phyloP scores from a whole-genome alignment of 2,888 invertebrate genomes.

The Ditula angustiorana region DNA sequence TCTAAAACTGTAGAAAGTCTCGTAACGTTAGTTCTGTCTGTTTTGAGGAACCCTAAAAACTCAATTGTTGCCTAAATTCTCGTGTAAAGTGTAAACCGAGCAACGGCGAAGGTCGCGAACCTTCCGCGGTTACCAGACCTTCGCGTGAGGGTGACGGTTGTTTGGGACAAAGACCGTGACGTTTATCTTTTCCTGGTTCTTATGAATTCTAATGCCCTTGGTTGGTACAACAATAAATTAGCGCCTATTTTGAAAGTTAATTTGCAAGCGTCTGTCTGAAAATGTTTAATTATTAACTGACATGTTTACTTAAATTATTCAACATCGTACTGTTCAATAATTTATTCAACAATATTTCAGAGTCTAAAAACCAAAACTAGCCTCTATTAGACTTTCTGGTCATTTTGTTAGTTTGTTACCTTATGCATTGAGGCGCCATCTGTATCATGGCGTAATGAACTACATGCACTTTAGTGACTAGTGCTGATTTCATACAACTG shows the following conservation, averaged over 20 bases:
- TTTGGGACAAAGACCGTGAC: conserved; percentile 73
- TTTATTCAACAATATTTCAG: neutral
- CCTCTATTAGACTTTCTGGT: neutral
- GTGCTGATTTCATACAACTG: conserved; percentile 22
- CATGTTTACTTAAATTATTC: neutral
- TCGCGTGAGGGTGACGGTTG: conserved; percentile 59
- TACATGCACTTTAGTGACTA: conserved; percentile 11
- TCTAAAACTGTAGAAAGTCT: neutral
- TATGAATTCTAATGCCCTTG: conserved; percentile 74
- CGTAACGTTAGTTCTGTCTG: neutral
- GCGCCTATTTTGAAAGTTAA: conserved; percentile 39
- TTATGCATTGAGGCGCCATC: conserved; percentile 41
- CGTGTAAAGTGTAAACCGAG: conserved; percentile 41
- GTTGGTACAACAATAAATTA: conserved; percentile 53
- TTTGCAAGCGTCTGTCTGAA: conserved; percentile 9
- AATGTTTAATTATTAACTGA: neutral
- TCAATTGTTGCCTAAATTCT: conserved; percentile 27
- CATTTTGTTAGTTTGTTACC: conserved; percentile 42
- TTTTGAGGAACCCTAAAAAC: conserved; percentile 26
- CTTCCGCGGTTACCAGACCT: conserved; percentile 63
- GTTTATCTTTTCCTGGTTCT: conserved; percentile 76
- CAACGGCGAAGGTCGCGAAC: conserved; percentile 53
- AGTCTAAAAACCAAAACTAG: neutral
- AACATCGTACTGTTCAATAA: neutral
- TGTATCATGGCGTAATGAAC: conserved; percentile 14